Percentiles rank a stretch among this genome's conserved stretches.
Conservation (phyloP, 1,140 invertebrate species). For the Planococcus citri region DNA sequence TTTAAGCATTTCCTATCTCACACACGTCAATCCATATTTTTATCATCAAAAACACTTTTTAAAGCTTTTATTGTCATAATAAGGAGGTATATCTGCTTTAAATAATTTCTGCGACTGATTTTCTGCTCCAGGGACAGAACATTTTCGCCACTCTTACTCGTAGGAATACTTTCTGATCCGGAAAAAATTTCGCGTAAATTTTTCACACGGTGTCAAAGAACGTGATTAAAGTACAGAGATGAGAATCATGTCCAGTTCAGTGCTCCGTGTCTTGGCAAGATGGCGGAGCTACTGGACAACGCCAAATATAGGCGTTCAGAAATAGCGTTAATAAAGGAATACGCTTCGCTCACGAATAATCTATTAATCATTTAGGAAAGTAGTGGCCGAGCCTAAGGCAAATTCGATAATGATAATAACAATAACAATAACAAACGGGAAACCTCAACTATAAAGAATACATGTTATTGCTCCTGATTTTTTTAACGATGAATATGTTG, state of each 20-base stretch:
- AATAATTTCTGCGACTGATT: no score
- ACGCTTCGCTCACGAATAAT: conserved; percentile 6
- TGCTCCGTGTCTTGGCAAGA: neutral
- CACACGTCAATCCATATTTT: no score
- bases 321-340: neutral
- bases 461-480: conserved; percentile 6
- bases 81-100: no score
- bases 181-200: neutral
- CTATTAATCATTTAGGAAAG: neutral
- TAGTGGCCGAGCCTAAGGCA: neutral
- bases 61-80: no score
- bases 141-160: no score
- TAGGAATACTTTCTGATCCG: neutral
- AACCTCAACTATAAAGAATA: neutral
- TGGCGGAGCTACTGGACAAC: neutral
- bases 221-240: no score
- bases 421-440: conserved; percentile 1
- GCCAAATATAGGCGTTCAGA: neutral
- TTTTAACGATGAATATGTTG: neutral
- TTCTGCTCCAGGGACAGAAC: no score
- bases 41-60: no score
- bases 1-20: no score
- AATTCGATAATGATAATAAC: conserved; percentile 3
- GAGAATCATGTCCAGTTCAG: neutral
- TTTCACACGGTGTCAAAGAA: neutral